Conservation (phyloP, 2,888 invertebrate genomes). For the Epinotia ramella region DNA sequence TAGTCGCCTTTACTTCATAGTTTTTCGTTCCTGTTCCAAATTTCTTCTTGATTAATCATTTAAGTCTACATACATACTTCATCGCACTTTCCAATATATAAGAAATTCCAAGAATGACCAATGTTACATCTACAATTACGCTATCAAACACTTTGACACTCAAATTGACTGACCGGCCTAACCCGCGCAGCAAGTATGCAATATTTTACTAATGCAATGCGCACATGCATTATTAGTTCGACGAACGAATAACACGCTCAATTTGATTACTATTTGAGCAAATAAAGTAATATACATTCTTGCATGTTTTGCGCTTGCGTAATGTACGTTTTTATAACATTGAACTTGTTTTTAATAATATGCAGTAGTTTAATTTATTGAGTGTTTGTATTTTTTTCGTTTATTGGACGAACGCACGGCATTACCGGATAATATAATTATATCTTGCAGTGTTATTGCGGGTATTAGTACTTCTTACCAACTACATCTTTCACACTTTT, state of each 20-base stretch:
- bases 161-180: constrained; percentile 37
- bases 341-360: constrained; percentile 30
- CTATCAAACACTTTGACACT: constrained; percentile 22
- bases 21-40: no score
- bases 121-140: constrained; percentile 24
- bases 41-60: no score
- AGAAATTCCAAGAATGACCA: background rate
- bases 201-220: constrained; percentile 47
- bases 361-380: constrained; percentile 7
- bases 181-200: constrained; percentile 30
- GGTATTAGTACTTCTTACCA: background rate
- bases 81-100: no score
- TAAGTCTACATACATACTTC: no score
- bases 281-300: constrained; percentile 49
- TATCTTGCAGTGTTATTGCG: background rate
- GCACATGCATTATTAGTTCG: constrained; percentile 48
- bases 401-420: background rate
- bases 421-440: background rate
- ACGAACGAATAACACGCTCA: constrained; percentile 59
- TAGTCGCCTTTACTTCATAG: no score
- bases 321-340: constrained; percentile 36
- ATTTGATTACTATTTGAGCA: constrained; percentile 57
- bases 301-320: constrained; percentile 26
- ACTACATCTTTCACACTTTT: background rate
- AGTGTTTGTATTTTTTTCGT: constrained; percentile 14